phyloP scores from a whole-genome alignment of 2,888 invertebrate species.

The Xestia c-nigrum region DNA sequence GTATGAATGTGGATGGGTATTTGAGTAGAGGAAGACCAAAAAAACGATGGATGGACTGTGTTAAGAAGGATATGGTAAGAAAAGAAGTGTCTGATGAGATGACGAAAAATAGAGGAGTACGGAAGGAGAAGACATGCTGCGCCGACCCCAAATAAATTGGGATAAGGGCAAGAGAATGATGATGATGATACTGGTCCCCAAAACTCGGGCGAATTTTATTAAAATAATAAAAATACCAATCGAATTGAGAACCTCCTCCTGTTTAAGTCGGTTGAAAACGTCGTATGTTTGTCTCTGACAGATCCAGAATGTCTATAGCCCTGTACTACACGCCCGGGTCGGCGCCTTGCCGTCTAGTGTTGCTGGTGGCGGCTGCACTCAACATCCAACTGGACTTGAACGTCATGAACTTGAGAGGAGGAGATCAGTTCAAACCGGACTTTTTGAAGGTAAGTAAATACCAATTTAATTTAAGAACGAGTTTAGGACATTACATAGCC shows the following conservation, averaged over 20 bases:
- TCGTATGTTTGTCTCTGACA: constrained; percentile 5
- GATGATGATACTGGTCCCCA: no score
- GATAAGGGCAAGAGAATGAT: no score
- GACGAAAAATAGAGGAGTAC: no score
- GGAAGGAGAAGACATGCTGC: no score
- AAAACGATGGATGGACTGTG: no score
- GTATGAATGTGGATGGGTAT: no score
- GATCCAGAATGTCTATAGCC: constrained; percentile 87
- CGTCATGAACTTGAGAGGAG: constrained; percentile 86
- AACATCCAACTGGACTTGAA: constrained; percentile 91
- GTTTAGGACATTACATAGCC: background rate
- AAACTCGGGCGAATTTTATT: background rate
- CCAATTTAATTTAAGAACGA: background rate
- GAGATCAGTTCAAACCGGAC: constrained; percentile 91
- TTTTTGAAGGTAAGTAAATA: constrained; percentile 91
- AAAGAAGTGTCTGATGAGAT: no score
- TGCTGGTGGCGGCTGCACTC: constrained; percentile 91
- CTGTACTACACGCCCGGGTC: constrained; percentile 91
- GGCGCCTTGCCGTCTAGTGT: constrained; percentile 91
- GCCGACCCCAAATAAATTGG: no score
- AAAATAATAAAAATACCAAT: no score
- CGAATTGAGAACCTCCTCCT: no score
- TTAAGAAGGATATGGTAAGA: no score
- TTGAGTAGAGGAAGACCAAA: no score
- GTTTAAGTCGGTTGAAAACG: background rate